These are phyloP conservation scores for Vidua chalybeata DNA, from an alignment of 2,113 vertebrate genomes.

Conservation along the genomic window DNA sequence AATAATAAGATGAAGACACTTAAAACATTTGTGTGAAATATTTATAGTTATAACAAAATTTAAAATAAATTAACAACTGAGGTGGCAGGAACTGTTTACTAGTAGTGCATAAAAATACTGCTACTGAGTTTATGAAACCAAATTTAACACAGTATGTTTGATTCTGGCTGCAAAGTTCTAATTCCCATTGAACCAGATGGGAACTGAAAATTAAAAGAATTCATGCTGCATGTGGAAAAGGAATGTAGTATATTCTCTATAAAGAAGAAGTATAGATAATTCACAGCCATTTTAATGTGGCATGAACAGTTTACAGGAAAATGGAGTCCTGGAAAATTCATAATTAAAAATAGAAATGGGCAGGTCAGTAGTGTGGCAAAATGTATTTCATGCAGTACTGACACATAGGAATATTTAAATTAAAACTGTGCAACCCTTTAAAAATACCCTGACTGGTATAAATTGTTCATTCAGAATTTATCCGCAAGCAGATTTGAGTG, in stretches of 20 bases:
- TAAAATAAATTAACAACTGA: conserved; percentile 1
- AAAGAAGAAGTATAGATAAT: neutral
- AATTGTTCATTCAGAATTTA: neutral
- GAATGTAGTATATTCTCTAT: neutral
- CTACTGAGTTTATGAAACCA: neutral
- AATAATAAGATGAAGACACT: conserved; percentile 28
- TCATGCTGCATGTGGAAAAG: neutral
- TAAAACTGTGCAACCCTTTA: neutral
- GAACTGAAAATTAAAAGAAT: neutral
- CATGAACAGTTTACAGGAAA: conserved; percentile 8
- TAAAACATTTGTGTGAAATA: conserved; percentile 35
- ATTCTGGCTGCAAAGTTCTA: conserved; percentile 4
- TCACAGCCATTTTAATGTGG: neutral
- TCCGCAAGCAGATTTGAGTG: neutral
- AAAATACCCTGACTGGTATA: neutral
- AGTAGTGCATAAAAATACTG: neutral
- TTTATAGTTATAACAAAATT: conserved; percentile 6
- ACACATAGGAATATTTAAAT: neutral
- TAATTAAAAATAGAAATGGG: neutral
- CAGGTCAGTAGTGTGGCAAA: neutral
- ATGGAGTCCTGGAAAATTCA: neutral
- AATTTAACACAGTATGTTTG: neutral
- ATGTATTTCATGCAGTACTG: neutral
- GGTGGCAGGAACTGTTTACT: neutral
- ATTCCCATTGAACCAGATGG: neutral